Base-by-base conservation (phyloP, 92 coral and sea anemone species). In the Pocillopora grandis region DNA sequence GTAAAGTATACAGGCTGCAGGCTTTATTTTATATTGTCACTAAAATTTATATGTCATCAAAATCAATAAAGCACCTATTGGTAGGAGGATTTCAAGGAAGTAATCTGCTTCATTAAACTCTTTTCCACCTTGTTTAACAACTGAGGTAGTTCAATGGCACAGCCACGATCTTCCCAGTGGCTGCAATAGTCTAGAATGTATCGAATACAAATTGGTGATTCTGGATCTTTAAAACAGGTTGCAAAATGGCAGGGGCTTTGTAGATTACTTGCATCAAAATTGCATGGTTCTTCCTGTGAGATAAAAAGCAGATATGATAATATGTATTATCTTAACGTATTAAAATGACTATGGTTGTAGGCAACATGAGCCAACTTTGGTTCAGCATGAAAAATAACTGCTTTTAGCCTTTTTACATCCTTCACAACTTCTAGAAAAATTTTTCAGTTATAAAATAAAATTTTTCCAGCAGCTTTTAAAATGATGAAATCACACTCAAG, bases 141-240 rank as follows among this genome's bases (percentile, higher is more conserved):
- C 63, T 89, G 87, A 0, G 92, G 92, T 83, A 89, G 82, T 62
- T 89, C 92, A 12, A 68, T 62, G 63, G 76, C 76, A n/a, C 92
- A 89, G 71, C 92, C 92, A 15, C 76, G 78, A 61, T 89, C 92
- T 64, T 89, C 87, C 90, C 90, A 89, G 35, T 33, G 75, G 66
- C 71, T 14, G 71, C 92, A 89, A 84, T 89, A 86, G 37, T 80
- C 87, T 33, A 89, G 80, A 42, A 81, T 67, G 83, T 81, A 85
- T 19, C 90, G 81, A 76, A 86, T 81, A 62, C 90, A 86, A 19
- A 21, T 76, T 19, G 62, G 19, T 36, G 78, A 48, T 62, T 89
- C 90, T 0, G 79, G 56, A 33, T 89, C 90, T 52, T 86, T 80
- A 2, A 48, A 70, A 68, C 92, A 89, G 20, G 80, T 35, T 15